Evolutionary conservation across 2,113 vertebrate genomes (phyloP).

Genomic region (Aspidoscelis tigris): DNA sequence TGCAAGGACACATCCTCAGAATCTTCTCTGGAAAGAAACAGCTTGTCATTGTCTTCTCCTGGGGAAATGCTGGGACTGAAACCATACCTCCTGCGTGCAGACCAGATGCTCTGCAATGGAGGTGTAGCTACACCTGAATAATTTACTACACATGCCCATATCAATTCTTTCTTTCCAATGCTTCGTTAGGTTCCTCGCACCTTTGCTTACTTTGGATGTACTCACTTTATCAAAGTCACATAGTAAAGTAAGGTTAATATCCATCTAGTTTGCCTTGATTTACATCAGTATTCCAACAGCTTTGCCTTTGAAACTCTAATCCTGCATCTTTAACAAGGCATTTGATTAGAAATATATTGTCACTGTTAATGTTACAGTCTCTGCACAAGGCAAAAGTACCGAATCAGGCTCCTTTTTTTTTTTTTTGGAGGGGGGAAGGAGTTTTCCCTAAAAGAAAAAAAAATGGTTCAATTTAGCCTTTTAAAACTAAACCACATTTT

Average conservation of each 20-base stretch:
- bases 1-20: too few relatives aligned
- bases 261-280: neutral
- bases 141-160: neutral
- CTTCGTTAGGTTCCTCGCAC: neutral
- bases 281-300: constrained; percentile 8
- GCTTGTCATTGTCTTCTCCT: too few relatives aligned
- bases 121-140: too few relatives aligned
- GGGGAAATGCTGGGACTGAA: too few relatives aligned
- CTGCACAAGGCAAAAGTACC: constrained; percentile 35
- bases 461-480: constrained; percentile 31
- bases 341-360: constrained; percentile 37
- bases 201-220: neutral
- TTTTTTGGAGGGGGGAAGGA: neutral
- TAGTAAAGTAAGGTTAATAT: neutral
- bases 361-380: constrained; percentile 45
- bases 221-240: constrained; percentile 18
- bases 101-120: too few relatives aligned
- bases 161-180: neutral
- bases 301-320: constrained; percentile 45
- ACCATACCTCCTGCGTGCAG: too few relatives aligned
- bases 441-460: neutral
- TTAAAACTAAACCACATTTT: constrained; percentile 61
- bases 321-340: constrained; percentile 42
- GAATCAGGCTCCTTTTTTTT: constrained; percentile 39
- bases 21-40: too few relatives aligned